Conservation (phyloP, 2,113 vertebrate genomes). For the Oryzias curvinotus region DNA sequence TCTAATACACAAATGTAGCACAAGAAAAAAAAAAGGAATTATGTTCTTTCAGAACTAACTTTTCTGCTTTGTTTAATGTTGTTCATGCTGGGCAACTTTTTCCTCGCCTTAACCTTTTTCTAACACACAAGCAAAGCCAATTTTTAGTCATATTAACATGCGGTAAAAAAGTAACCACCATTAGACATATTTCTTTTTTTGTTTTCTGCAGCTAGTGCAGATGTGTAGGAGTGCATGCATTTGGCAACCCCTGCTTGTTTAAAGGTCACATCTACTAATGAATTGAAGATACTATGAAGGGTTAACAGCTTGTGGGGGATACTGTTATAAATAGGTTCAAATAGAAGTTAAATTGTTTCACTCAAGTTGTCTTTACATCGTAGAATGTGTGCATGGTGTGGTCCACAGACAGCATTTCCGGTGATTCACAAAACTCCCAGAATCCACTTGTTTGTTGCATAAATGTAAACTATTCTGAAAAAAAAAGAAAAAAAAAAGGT, state of each 20-base stretch:
- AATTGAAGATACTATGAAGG: not conserved
- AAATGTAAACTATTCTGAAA: conserved; percentile 1
- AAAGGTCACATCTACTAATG: not conserved
- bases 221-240: not conserved
- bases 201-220: not conserved
- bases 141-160: not conserved
- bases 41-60: no score
- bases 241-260: not conserved
- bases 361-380: not conserved
- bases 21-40: no score
- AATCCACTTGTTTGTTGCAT: conserved; percentile 39
- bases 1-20: no score
- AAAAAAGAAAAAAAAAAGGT: no score
- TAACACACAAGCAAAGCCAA: not conserved
- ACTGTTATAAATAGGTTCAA: not conserved
- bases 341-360: not conserved
- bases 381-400: not conserved
- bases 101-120: not conserved
- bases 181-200: not conserved
- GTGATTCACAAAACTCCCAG: conserved; percentile 13
- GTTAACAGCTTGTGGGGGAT: not conserved
- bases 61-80: no score
- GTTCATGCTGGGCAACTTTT: not conserved
- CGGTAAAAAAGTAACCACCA: not conserved
- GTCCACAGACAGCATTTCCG: conserved; percentile 20